Evolutionary conservation across 2,797 vertebrate species (phyloP).

Genomic region (Phaenicophaeus curvirostris): DNA sequence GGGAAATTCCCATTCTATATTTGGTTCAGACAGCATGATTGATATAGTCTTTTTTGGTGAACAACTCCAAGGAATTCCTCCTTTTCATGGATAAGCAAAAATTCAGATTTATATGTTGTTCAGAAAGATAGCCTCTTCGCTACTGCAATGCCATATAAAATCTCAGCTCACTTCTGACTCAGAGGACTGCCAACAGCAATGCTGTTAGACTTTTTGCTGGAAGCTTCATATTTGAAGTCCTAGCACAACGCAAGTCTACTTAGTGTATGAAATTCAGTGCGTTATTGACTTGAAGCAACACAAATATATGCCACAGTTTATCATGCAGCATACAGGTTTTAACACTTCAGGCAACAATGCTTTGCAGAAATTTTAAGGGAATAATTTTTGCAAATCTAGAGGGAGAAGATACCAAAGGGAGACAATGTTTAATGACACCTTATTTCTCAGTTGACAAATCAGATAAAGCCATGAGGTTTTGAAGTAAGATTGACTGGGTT

Average conservation of each 20-base stretch:
- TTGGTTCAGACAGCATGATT: not conserved
- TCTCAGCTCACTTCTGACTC: not conserved
- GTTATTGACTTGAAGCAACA: not conserved
- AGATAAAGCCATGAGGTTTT: not conserved
- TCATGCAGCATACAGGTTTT: not conserved
- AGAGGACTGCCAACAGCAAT: not conserved
- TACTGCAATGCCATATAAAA: not conserved
- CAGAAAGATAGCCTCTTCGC: not conserved
- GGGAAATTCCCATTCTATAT: not conserved
- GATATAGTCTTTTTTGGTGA: not conserved
- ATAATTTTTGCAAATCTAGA: not conserved
- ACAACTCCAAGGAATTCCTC: not conserved
- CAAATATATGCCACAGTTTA: not conserved
- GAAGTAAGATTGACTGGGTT: not conserved
- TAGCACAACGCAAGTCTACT: not conserved
- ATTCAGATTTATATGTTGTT: not conserved
- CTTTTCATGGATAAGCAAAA: not conserved
- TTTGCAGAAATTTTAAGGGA: not conserved
- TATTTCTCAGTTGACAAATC: not conserved
- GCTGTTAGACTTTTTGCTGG: not conserved
- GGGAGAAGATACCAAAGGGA: not conserved
- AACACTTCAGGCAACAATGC: not conserved
- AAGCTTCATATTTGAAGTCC: not conserved
- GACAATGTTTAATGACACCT: not conserved
- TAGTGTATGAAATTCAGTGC: not conserved